Conservation (phyloP, 2,113 vertebrate species). For the Grammomys surdaster region DNA sequence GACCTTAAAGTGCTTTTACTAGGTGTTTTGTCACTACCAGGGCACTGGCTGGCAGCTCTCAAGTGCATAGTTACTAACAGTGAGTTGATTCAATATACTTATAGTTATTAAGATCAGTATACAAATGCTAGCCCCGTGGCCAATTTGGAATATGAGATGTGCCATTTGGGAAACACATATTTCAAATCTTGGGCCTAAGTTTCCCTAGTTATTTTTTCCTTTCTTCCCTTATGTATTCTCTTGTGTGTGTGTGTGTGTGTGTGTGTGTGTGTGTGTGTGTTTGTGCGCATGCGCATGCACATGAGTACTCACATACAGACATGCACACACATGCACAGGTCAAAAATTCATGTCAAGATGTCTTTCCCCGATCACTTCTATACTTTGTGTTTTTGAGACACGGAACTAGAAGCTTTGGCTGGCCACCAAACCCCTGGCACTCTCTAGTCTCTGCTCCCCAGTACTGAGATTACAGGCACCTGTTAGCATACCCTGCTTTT, state of each 20-base stretch:
- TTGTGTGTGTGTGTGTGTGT: neutral
- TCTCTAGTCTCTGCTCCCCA: neutral
- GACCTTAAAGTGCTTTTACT: neutral
- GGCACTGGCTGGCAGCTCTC: neutral
- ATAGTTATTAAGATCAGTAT: neutral
- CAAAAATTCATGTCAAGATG: neutral
- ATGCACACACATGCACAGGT: neutral
- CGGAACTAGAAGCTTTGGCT: neutral
- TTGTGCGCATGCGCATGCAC: no score
- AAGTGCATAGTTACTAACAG: neutral
- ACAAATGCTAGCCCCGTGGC: neutral
- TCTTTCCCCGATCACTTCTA: neutral
- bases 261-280: fast-evolving
- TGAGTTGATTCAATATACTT: neutral
- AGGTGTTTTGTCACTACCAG: neutral
- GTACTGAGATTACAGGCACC: no score
- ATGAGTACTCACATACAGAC: neutral
- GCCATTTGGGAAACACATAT: neutral
- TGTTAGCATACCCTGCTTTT: neutral
- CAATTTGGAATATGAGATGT: neutral
- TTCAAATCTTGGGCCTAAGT: neutral
- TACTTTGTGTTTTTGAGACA: neutral
- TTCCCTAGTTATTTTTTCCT: neutral
- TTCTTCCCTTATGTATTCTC: neutral
- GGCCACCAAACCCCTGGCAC: neutral